Conservation (phyloP, 2,797 vertebrate genomes). For the Ibycter americanus region DNA sequence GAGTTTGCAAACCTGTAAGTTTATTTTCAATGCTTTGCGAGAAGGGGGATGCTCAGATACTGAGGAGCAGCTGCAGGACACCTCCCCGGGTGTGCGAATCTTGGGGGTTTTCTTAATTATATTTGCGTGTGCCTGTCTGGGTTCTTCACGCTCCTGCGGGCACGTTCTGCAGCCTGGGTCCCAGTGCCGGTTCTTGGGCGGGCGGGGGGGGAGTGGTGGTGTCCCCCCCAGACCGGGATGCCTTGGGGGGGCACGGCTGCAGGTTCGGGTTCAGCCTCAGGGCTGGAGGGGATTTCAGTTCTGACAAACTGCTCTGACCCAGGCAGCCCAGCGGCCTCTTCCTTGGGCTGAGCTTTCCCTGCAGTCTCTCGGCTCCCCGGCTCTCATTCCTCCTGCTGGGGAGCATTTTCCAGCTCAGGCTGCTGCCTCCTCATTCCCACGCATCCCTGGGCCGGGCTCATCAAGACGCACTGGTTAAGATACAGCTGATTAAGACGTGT, state of each 20-base stretch:
- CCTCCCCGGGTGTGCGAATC: not conserved
- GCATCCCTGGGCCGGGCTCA: not conserved
- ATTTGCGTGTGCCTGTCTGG: not conserved
- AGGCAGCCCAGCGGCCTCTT: not conserved
- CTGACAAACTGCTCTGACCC: not conserved
- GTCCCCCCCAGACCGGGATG: accelerated
- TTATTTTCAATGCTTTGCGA: not conserved
- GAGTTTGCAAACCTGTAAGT: not conserved
- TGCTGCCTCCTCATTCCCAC: conserved; percentile 5
- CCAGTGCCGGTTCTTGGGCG: not conserved
- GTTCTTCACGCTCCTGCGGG: not conserved
- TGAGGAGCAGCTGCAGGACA: not conserved
- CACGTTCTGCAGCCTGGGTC: not conserved
- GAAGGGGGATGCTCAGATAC: not conserved
- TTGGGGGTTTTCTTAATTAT: not conserved
- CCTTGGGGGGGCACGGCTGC: not conserved
- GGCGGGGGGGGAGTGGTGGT: not conserved
- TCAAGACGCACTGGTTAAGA: not conserved
- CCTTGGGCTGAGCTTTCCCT: not conserved
- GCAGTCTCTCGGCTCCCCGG: not conserved
- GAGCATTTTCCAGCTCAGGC: not conserved
- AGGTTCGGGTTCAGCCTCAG: not conserved
- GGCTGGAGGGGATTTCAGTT: not conserved
- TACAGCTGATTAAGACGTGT: not conserved
- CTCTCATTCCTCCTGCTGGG: not conserved